These are phyloP conservation scores for Callospermophilus lateralis DNA, from an alignment of 2,113 vertebrate genomes.

Conservation along the genomic window DNA sequence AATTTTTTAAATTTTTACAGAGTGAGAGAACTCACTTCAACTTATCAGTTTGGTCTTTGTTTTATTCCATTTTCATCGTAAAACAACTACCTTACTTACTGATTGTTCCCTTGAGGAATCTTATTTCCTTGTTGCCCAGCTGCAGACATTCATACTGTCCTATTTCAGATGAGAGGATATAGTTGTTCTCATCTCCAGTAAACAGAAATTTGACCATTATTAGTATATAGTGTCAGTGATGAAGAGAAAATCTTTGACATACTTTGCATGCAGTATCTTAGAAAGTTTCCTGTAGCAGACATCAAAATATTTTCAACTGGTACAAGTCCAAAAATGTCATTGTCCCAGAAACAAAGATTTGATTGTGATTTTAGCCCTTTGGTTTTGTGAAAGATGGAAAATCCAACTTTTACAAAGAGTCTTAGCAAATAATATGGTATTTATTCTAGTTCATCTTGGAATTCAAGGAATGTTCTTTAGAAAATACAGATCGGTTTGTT, in stretches of 20 bases:
- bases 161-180: slow-evolving; percentile 28
- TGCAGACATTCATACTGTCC: not conserved
- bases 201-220: not conserved
- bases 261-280: not conserved
- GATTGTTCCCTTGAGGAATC: slow-evolving; percentile 52
- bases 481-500: slow-evolving; percentile 34
- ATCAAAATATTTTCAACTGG: slow-evolving; percentile 20
- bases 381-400: slow-evolving; percentile 62
- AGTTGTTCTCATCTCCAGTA: not conserved
- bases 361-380: slow-evolving; percentile 63
- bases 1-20: slow-evolving; percentile 67
- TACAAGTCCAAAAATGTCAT: not conserved
- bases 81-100: slow-evolving; percentile 40
- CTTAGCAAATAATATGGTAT: not conserved
- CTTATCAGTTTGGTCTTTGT: slow-evolving; percentile 72
- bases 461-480: slow-evolving; percentile 38
- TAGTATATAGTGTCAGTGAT: not conserved
- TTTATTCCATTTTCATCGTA: slow-evolving; percentile 60
- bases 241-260: slow-evolving; percentile 44
- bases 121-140: slow-evolving; percentile 44
- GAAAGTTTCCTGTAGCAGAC: slow-evolving; percentile 13
- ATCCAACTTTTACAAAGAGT: slow-evolving; percentile 43
- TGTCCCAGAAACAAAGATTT: not conserved
- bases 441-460: slow-evolving; percentile 60
- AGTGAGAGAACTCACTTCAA: slow-evolving; percentile 62